Evolutionary conservation across 2,113 vertebrate genomes (phyloP), one percentile per base, ranked within the genome.

Genomic region (Sturnira hondurensis): DNA sequence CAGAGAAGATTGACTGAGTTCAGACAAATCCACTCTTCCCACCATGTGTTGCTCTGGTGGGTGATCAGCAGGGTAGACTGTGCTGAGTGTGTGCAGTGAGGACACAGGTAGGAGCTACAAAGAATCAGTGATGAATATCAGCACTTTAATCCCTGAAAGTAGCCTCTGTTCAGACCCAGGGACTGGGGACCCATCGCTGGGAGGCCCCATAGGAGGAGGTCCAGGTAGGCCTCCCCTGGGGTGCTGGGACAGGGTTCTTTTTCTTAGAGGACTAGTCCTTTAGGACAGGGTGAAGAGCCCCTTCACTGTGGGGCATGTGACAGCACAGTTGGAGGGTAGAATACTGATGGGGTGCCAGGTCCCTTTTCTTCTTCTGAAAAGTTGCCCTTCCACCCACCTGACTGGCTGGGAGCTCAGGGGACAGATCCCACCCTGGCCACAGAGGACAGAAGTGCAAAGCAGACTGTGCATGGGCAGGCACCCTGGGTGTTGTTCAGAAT

Each of bases 11-110:
- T 63, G 61, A 31, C 36, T 20, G 36, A 26, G 47, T 56, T 50
- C 70, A 77, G 52, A 36, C 15, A 31, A 47, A 33, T 47, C 31
- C 16, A 20, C 24, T 20, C 24, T 11, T 58, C 77, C 22, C 41
- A 90, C 14, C 15, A 12, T 3, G 1, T 3, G 15, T 24, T 16
- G 0, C 16, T 3, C 15, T 45, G 15, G 1, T 1, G 28, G n/a
- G 22, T 71, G 38, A 71, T 13, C 15, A 36, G 16, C 12, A 86
- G 1, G 36, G 24, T 38, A 16, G 43, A 45, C 54, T 38, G 56
- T 67, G 45, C n/a, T 78, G 45, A 43, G 41, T 0, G 2, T 58
- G 15, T 2, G 22, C 20, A 24, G 33, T 31, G n/a, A 63, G 65
- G 7, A 50, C 41, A 41, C 7, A n/a, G 50, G 13, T 28, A 71